Evolutionary conservation across 2,113 vertebrate species (phyloP).

Genomic region (Pseudorectes ferrugineus): DNA sequence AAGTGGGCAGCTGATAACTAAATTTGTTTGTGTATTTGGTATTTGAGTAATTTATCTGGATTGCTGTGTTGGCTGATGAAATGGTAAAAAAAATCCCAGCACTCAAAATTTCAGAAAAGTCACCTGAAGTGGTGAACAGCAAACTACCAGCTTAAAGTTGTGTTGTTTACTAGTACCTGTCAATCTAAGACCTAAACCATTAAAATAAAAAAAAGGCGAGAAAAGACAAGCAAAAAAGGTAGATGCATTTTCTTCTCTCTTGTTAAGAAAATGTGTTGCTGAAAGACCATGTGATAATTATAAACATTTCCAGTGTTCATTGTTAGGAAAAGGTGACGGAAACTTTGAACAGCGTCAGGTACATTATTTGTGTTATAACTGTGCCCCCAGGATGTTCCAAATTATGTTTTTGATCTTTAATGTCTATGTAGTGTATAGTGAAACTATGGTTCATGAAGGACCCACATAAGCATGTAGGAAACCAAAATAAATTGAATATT

Average conservation of each 20-base stretch:
- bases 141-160: not conserved
- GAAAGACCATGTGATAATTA: not conserved
- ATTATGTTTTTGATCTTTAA: not conserved
- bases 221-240: not conserved
- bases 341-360: not conserved
- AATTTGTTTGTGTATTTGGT: not conserved
- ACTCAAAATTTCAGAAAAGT: not conserved
- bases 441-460: not conserved
- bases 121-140: not conserved
- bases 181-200: not conserved
- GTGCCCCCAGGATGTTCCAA: not conserved
- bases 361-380: not conserved
- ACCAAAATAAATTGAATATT: not conserved
- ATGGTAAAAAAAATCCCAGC: not conserved
- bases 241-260: not conserved
- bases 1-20: not conserved
- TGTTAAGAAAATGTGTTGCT: not conserved
- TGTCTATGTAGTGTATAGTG: not conserved
- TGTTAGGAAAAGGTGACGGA: not conserved
- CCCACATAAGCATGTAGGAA: fast-evolving
- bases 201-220: not conserved
- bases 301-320: not conserved
- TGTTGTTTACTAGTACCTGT: not conserved
- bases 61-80: not conserved
- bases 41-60: not conserved